Base-by-base conservation (phyloP, 2,113 vertebrate species). In the Dendropsophus ebraccatus region DNA sequence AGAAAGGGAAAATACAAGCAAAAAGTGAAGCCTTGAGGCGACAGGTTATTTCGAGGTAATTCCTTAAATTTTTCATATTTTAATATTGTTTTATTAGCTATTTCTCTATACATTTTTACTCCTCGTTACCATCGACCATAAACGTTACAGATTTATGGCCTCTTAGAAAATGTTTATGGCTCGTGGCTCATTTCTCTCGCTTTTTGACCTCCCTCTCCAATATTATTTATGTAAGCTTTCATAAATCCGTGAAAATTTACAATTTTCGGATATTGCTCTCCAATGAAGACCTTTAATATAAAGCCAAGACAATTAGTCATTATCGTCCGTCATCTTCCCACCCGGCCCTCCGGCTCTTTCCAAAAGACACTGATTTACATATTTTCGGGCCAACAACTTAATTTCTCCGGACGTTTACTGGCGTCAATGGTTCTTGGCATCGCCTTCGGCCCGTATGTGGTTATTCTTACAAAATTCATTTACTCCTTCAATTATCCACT, bases 281-380 rank as follows among this genome's bases (percentile, higher is more conserved):
- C 16, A 52, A 76, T 50, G 47, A 50, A 50, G n/a, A 52, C 13
- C n/a, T 28, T 25, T 17, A 7, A 35, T 23, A 60, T 62, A 45
- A 80, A 11, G 77, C 77, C 77, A 62, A 80, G 35, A 45, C 14
- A 62, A 80, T 80, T 60, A 60, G 54, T 60, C 35, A 16, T 54
- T 35, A 80, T 80, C 37, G 54, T 54, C 56, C 6, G 32, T 62
- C n/a, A 60, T 80, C 77, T 41, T 80, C 77, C 77, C 54, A 60
- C 54, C 23, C 54, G 21, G 73, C 54, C 37, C 32, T 14, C 54
- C 16, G n/a, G 13, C 5, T 14, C 25, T 79, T 79, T 60, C 54
- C 30, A 37, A 25, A 62, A 80, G 35, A 60, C 32, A 35, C 4
- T 79, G 76, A 79, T 79, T 56, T 80, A 80, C 77, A 80, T 41